Conservation (phyloP, 2,113 vertebrate genomes). For the Melanotaenia duboulayi region DNA sequence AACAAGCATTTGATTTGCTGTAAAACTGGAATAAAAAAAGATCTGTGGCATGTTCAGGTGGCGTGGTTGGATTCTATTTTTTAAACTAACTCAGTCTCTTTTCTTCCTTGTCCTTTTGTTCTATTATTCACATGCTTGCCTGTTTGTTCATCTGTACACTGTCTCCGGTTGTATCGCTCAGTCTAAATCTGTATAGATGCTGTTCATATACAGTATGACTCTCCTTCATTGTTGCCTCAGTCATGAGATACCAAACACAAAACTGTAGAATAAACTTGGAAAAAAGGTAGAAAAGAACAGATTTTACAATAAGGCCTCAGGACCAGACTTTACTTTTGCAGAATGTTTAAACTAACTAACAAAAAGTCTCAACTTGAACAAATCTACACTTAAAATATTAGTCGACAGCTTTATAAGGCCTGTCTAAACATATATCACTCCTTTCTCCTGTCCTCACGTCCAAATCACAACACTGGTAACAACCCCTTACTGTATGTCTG, state of each 20-base stretch:
- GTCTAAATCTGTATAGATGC: constrained; percentile 51
- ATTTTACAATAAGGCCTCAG: not conserved
- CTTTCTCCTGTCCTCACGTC: too few relatives aligned
- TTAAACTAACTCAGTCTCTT: constrained; percentile 29
- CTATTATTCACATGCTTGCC: constrained; percentile 61
- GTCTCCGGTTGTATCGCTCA: constrained; percentile 52
- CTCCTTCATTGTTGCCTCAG: constrained; percentile 44
- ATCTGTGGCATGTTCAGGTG: constrained; percentile 55
- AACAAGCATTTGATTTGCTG: constrained; percentile 47
- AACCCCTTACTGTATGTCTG: too few relatives aligned
- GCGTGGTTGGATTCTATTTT: not conserved
- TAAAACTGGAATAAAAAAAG: constrained; percentile 39
- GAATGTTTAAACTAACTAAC: too few relatives aligned
- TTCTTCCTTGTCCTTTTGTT: constrained; percentile 54
- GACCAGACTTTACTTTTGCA: not conserved
- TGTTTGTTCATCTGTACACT: constrained; percentile 51
- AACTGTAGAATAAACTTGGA: constrained; percentile 23
- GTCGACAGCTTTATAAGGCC: too few relatives aligned
- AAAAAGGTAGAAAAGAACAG: not conserved
- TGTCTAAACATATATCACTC: too few relatives aligned
- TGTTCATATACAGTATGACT: constrained; percentile 43
- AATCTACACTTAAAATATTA: too few relatives aligned
- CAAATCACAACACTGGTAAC: too few relatives aligned
- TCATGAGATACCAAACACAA: constrained; percentile 32
- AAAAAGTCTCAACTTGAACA: too few relatives aligned